Evolutionary conservation across 1,140 invertebrate genomes (phyloP), one percentile per base, ranked within the genome.

Genomic region (Dufourea novaeangliae): DNA sequence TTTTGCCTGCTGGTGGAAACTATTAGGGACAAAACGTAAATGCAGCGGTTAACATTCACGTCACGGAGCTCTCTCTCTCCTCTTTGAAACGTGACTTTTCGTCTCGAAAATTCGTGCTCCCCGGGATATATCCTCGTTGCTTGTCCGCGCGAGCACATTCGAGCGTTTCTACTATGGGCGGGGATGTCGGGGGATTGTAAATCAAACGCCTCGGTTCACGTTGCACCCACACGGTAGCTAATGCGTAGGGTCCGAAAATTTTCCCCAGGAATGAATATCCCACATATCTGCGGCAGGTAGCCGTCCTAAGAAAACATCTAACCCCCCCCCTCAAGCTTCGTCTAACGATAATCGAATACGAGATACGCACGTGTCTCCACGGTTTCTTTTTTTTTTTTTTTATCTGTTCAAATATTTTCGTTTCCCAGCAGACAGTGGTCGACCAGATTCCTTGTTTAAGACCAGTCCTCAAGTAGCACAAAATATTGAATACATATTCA

Each of bases 221-320:
- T 25, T 22, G 14, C 14, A n/a, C 11, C 17, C 20, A 6, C 5
- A 5, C 52, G 3, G 57, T 70, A 70, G 66, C 39, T n/a, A 34
- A n/a, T 68, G n/a, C n/a, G n/a, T n/a, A n/a, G n/a, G 56, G 56
- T 77, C 44, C 46, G 54, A 27, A 62, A 77, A 62, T 56, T 71
- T 77, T 71, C n/a, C 2, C 27, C 0, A 2, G 1, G 12, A 20
- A 34, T 17, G 39, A 6, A 44, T 44, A 56, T 54, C 34, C 68
- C n/a, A 52, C 52, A 41, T 37, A 50, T 70, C 56, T 20, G 1
- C 12, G 3, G 44, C 75, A 63, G 75, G 56, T 77, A 77, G 75
- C 14, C 25, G 57, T 32, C 75, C 75, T 77, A 77, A 71, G n/a
- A 44, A 63, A 77, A 77, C 57, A 77, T 62, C 20, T 0, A 11